Base-by-base conservation (phyloP, 2,888 invertebrate genomes). In the Fabriciana adippe region DNA sequence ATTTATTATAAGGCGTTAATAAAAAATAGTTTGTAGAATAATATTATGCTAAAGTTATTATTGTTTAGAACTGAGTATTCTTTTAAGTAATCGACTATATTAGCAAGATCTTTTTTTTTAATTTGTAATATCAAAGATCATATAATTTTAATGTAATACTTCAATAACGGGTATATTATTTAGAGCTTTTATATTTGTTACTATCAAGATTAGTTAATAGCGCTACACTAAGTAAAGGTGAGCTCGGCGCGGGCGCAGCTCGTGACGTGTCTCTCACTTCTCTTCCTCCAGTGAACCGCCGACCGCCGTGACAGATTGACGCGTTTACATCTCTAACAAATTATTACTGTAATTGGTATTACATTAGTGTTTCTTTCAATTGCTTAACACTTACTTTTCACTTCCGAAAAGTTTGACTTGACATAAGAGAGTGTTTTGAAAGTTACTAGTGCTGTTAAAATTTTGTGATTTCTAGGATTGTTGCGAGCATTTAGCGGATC, bases 281-380 rank as follows among this genome's bases (percentile, higher is more conserved):
- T 85, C 85, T 82, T 81, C 85, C 86, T 85, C 81, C 82, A 92
- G 92, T 91, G 79, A 85, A 82, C 86, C 88, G 89, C 87, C 87
- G 81, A 80, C 82, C 79, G 79, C 82, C 79, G 81, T 75, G 78
- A 74, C 57, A 73, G 71, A 75, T 77, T 76, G 74, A 83, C 84
- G 84, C 80, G 75, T 64, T 35, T 56, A 31, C n/a, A 57, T 74
- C 75, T 73, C 71, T 76, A 35, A 65, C 56, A 54, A 72, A 78
- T 72, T 76, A 74, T 77, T 74, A 41, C 35, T 41, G 35, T 80
- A 78, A 86, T 84, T 86, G 76, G 86, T 89, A 87, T 77, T 79
- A 80, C 78, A 81, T 78, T 78, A 67, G 70, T 73, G 72, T 62
- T 56, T 68, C 69, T 69, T 71, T 73, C 68, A 68, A 66, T 64